phyloP scores from a whole-genome alignment of 92 coral and sea anemone genomes.

The Parazoanthus swiftii region DNA sequence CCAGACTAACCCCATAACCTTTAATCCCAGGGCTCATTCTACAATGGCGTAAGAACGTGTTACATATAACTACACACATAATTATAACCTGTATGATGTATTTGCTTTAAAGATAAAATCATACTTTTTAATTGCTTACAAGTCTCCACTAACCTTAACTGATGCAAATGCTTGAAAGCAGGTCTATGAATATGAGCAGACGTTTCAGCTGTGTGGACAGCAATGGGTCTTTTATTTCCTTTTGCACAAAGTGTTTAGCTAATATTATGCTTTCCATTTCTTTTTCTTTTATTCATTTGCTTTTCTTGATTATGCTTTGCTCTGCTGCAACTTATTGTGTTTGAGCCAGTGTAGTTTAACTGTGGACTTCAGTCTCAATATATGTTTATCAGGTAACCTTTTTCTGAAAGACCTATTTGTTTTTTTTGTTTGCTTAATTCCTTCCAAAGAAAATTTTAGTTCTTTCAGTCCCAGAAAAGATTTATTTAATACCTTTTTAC shows the following conservation, averaged over 20 bases:
- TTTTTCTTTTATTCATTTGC: not conserved
- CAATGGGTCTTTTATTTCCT: not conserved
- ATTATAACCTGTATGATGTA: not conserved
- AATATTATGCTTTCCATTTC: not conserved
- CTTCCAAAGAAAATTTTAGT: not conserved
- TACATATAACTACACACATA: not conserved
- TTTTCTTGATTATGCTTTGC: slow-evolving; percentile 4
- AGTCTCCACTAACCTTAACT: not conserved
- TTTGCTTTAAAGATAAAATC: no score
- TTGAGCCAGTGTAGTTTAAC: slow-evolving; percentile 19
- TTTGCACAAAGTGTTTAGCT: not conserved
- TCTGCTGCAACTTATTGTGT: slow-evolving; percentile 1
- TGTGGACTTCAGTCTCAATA: no score
- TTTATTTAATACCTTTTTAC: no score
- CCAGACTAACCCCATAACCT: not conserved
- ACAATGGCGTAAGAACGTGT: not conserved
- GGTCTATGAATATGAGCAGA: not conserved
- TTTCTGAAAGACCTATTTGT: no score
- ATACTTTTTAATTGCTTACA: not conserved
- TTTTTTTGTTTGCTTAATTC: no score
- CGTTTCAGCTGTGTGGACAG: not conserved
- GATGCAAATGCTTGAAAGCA: not conserved
- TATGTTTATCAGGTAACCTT: not conserved
- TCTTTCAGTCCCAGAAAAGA: not conserved
- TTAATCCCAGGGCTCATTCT: not conserved